Evolutionary conservation across 2,888 invertebrate species (phyloP), one percentile per base, ranked within the genome.

Genomic region (Lottia gigantea): DNA sequence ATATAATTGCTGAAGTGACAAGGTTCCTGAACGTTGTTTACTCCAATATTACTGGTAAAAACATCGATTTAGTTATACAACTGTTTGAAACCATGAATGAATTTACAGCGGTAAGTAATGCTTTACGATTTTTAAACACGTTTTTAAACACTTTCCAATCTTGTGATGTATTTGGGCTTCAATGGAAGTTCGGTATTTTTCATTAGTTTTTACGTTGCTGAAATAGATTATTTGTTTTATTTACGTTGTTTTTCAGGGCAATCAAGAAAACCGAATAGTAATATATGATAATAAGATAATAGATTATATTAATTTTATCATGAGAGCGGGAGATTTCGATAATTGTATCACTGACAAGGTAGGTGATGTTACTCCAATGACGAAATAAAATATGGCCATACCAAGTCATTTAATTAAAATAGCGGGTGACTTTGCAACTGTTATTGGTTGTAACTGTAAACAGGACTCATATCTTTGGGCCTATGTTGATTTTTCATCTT

Each of bases 231-330:
- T 4, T 31, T 31, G 31, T 2, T 31, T 31, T 31, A 31, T 31
- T 31, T 4, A 31, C 3, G 31, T 31, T 31, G 2, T 40, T 49
- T 74, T 74, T 15, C 77, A 88, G 88, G 88, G 88, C 2, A 87
- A 88, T 76, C 87, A 88, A 76, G 85, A 85, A 55, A 88, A 88
- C 78, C 74, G 88, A 16, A 78, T 83, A 16, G 86, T 86, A 19
- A 85, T 88, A 65, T 84, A 87, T 70, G 87, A 86, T 81, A 85
- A 87, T 76, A 88, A 88, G 71, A 84, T 88, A 25, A 86, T 88
- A 45, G 88, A 89, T 77, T 89, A 86, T 77, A 86, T 89, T 78
- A 89, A 89, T 76, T 88, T 87, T 72, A 88, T 89, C 71, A 79
- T 89, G 69, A 76, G 88, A 64, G 85, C 87, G 31, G 86, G 84